Base-by-base conservation (phyloP, 2,113 vertebrate genomes). In the Athene cunicularia region DNA sequence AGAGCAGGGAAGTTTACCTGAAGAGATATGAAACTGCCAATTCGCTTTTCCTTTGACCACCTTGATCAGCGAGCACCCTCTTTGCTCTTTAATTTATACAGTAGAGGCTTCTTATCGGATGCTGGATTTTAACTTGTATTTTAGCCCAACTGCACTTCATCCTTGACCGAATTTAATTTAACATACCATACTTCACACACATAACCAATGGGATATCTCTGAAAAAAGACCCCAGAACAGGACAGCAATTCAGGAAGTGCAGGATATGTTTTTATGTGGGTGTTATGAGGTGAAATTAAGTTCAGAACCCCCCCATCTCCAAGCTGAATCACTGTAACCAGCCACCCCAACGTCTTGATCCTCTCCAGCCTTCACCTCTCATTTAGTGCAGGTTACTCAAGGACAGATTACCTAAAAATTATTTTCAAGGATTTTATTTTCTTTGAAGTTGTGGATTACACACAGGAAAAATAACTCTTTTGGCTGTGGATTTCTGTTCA, bases 281-380 rank as follows among this genome's bases (percentile, higher is more conserved):
- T 84, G 89, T 91, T 89, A 93, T 3, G 26, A 84, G 76, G 84
- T 86, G 64, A 95, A 94, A 74, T 79, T 77, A 70, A 94, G 77
- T 86, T 97, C 73, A 94, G 84, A 90, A 55, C 21, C 20, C 14
- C 56, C 27, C 19, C 5, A 8, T 7, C 19, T 45, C 35, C 4
- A 14, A 79, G 77, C 37, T 91, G 72, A 64, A 87, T 77, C 68
- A 49, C 0, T 89, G 60, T 60, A 66, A 84, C 50, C 88, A 94
- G 80, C 73, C 80, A 85, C 47, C 47, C 27, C 32, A 72, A 64
- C 28, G 11, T 63, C 63, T 77, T 91, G 83, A 96, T 94, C 80
- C 80, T 93, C 56, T 81, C 56, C 83, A 91, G 86, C 58, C 82
- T 68, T 86, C 23, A 27, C 20, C 72, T 88, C 72, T 91, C 63